A percentile compares a stretch with the other conserved stretches of the same genome.
Conservation (phyloP, 2,113 vertebrate species). For the Syngnathus scovelli region DNA sequence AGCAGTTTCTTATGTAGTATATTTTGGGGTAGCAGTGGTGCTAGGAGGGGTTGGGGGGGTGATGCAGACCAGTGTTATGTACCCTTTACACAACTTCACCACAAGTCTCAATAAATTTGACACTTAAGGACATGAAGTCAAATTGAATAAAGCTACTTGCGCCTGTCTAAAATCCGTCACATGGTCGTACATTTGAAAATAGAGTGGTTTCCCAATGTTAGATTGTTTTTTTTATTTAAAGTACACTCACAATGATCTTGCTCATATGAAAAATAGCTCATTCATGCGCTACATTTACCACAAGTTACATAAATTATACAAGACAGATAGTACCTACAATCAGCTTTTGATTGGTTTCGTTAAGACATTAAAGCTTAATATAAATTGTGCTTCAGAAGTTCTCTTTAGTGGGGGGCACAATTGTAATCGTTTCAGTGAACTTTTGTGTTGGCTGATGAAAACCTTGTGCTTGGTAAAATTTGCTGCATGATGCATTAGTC, state of each 20-base stretch:
- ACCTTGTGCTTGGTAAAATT: constrained; percentile 42
- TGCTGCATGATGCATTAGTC: neutral
- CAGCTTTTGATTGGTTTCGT: constrained; percentile 11
- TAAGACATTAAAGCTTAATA: constrained; percentile 4
- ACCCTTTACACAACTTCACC: constrained; percentile 36
- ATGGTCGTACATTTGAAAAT: constrained; percentile 43
- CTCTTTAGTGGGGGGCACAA: neutral
- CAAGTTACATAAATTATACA: constrained; percentile 30
- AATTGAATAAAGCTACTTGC: constrained; percentile 47
- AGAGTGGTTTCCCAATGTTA: constrained; percentile 32
- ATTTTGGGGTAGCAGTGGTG: too few species aligned
- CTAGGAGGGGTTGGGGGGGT: too few species aligned
- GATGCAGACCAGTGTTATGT: neutral
- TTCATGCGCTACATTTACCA: constrained; percentile 43
- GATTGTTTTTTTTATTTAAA: constrained; percentile 15
- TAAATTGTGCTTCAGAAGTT: constrained; percentile 18
- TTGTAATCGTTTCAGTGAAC: neutral
- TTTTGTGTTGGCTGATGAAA: constrained; percentile 7
- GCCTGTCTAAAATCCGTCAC: constrained; percentile 29
- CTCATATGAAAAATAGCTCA: constrained; percentile 50
- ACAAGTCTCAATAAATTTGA: constrained; percentile 15
- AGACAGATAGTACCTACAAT: constrained; percentile 25
- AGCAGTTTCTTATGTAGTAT: too few species aligned
- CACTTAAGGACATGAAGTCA: neutral
- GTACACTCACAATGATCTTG: constrained; percentile 28